These are phyloP conservation scores for Oeneis ivallda DNA, from an alignment of 2,888 invertebrate species.

Conservation along the genomic window DNA sequence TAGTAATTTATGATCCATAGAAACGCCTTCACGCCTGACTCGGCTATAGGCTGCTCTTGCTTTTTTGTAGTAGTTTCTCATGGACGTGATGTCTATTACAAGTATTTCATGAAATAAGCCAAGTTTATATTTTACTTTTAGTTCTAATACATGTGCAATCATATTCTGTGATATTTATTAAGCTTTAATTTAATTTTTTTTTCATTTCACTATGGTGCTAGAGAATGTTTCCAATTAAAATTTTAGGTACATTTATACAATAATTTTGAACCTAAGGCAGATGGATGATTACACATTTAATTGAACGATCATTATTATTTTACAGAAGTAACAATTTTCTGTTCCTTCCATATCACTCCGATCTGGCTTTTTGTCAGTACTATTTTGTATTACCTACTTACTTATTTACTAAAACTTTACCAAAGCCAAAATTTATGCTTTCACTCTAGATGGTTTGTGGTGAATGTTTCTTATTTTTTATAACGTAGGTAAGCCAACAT, in stretches of 20 bases:
- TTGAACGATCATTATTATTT: neutral
- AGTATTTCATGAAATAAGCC: constrained; percentile 13
- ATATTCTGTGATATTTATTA: constrained; percentile 20
- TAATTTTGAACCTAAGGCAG: neutral
- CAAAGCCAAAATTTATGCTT: neutral
- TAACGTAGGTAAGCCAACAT: neutral
- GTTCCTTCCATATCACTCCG: constrained; percentile 2
- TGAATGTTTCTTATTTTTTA: neutral
- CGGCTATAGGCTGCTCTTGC: neutral
- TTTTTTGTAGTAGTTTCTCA: neutral
- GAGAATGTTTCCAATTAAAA: neutral
- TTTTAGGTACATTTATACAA: too few relatives aligned
- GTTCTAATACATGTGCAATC: constrained; percentile 33
- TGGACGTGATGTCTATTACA: neutral
- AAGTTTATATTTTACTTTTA: constrained; percentile 31
- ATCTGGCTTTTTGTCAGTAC: constrained; percentile 11
- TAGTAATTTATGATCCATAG: neutral
- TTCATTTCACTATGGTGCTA: constrained; percentile 1
- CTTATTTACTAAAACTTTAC: neutral
- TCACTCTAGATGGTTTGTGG: neutral
- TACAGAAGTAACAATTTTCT: neutral
- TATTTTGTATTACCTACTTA: neutral
- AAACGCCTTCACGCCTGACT: constrained; percentile 1
- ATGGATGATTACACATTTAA: constrained; percentile 18
- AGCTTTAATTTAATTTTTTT: neutral